These are phyloP conservation scores for Glaucopsyche alexis DNA, from an alignment of 2,888 invertebrate species.

Conservation along the genomic window DNA sequence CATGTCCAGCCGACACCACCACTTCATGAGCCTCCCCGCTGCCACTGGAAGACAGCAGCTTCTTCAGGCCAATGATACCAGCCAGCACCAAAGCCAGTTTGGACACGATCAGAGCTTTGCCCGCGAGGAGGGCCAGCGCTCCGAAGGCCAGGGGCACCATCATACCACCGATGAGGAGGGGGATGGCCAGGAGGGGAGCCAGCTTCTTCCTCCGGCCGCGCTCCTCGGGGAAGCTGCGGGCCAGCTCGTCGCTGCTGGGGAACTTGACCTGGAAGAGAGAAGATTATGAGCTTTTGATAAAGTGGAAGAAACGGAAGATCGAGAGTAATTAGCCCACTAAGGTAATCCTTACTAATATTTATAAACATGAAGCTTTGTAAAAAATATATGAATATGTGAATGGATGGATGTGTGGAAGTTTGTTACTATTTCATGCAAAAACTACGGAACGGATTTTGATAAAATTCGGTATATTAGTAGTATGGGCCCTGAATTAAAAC, in stretches of 20 bases:
- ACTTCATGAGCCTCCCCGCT: conserved; percentile 84
- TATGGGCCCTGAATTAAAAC: too few species aligned
- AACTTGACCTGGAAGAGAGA: conserved; percentile 83
- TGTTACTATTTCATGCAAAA: too few species aligned
- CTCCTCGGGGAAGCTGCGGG: conserved; percentile 83
- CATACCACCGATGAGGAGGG: conserved; percentile 89
- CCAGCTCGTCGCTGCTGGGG: conserved; percentile 83
- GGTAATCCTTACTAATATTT: too few species aligned
- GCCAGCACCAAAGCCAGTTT: conserved; percentile 90
- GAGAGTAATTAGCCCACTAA: not conserved
- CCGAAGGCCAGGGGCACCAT: conserved; percentile 90
- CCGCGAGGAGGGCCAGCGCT: conserved; percentile 89
- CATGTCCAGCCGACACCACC: conserved; percentile 84
- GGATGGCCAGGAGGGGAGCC: conserved; percentile 87
- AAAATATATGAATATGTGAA: too few species aligned
- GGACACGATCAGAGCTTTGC: conserved; percentile 91
- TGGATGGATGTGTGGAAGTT: too few species aligned
- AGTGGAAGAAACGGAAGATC: not conserved
- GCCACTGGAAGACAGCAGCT: conserved; percentile 84
- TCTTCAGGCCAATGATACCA: conserved; percentile 91
- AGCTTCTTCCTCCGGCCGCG: conserved; percentile 87
- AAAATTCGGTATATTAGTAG: too few species aligned
- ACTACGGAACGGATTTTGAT: too few species aligned
- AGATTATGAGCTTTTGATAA: not conserved
- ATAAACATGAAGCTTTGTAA: not conserved